Evolutionary conservation across 2,797 vertebrate species (phyloP).

Genomic region (Trichosurus vulpecula): DNA sequence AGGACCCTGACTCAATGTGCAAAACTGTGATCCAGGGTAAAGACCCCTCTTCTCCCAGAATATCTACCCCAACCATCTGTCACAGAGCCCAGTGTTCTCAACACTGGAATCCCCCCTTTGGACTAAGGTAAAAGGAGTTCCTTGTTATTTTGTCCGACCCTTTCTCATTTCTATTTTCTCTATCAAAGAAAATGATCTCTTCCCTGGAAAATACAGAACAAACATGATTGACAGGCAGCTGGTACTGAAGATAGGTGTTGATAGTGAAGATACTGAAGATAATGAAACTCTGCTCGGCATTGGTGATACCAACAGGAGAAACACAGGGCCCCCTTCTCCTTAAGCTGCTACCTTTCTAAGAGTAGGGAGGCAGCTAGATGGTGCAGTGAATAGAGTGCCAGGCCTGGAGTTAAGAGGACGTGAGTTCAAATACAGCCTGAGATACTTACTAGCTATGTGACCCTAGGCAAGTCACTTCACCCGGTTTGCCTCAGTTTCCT

Average conservation of each 20-base stretch:
- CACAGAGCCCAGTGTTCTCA: background rate
- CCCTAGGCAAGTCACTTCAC: background rate
- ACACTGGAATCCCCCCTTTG: background rate
- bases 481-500: background rate
- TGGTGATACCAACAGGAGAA: background rate
- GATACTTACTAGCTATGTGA: background rate
- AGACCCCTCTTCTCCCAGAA: background rate
- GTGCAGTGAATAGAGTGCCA: background rate
- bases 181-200: background rate
- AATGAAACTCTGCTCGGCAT: background rate
- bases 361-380: background rate
- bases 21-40: background rate
- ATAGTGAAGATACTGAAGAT: too few species aligned
- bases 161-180: background rate
- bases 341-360: background rate
- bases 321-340: background rate
- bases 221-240: background rate
- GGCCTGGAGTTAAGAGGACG: background rate
- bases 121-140: background rate
- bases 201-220: background rate
- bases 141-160: background rate
- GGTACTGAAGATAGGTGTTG: background rate
- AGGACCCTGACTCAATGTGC: background rate
- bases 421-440: background rate
- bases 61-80: background rate